Conservation (phyloP, 1,140 invertebrate species). For the Ruditapes philippinarum region DNA sequence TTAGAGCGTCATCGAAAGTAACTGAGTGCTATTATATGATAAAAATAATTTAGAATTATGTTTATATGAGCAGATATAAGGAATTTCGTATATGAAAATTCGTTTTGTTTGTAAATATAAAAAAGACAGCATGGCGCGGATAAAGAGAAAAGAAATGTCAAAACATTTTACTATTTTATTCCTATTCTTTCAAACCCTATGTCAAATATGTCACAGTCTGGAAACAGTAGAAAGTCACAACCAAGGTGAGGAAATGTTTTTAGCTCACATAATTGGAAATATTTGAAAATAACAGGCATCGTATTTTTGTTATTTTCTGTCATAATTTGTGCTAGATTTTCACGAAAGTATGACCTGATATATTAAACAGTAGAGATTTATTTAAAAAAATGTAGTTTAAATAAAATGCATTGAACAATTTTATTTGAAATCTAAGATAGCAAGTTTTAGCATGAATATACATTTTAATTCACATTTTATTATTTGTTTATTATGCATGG, state of each 20-base stretch:
- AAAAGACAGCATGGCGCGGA: constrained; percentile 85
- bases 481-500: too few relatives aligned
- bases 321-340: not conserved
- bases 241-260: constrained; percentile 83
- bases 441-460: too few relatives aligned
- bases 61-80: not conserved
- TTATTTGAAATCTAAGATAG: too few relatives aligned
- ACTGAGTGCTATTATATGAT: not conserved
- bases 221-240: constrained; percentile 85
- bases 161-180: constrained; percentile 84
- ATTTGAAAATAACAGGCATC: not conserved
- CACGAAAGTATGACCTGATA: not conserved
- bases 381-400: too few relatives aligned
- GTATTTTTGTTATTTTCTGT: not conserved
- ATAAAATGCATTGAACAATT: too few relatives aligned
- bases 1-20: not conserved
- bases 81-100: not conserved
- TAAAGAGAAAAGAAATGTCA: constrained; percentile 82
- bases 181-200: constrained; percentile 83
- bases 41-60: constrained; percentile 26
- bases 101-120: constrained; percentile 69
- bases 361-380: too few relatives aligned
- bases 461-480: too few relatives aligned
- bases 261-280: not conserved
- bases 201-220: constrained; percentile 78